A percentile compares a stretch with the other conserved stretches of the same genome.
phyloP scores from a whole-genome alignment of 2,797 vertebrate species.

The Leontopithecus rosalia region DNA sequence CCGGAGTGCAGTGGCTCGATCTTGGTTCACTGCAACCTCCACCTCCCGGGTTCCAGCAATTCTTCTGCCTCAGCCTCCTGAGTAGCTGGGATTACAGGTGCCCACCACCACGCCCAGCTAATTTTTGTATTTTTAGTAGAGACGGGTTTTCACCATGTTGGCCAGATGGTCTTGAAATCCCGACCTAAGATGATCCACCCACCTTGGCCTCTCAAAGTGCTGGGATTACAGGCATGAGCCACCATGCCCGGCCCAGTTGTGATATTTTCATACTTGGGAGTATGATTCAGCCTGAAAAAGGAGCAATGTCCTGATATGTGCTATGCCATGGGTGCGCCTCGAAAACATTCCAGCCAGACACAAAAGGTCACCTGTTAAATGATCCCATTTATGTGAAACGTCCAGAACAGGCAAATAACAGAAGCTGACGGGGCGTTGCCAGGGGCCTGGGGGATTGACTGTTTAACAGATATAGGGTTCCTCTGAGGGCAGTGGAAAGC shows the following conservation, averaged over 20 bases:
- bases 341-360: background rate
- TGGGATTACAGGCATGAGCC: too few species aligned
- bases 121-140: too few species aligned
- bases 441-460: background rate
- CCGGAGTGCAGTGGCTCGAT: too few species aligned
- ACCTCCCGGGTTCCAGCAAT: too few species aligned
- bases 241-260: background rate
- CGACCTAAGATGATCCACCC: too few species aligned
- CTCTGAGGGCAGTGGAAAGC: background rate
- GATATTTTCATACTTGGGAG: background rate
- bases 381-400: background rate
- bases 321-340: background rate
- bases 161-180: too few species aligned
- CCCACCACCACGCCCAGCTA: too few species aligned
- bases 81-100: too few species aligned
- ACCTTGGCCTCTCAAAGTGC: too few species aligned
- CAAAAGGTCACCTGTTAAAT: background rate
- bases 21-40: too few species aligned
- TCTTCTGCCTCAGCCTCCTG: too few species aligned
- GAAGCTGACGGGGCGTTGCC: background rate
- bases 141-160: too few species aligned
- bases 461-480: background rate
- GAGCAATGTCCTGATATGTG: background rate
- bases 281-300: background rate
- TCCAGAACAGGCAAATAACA: background rate